Percentiles rank a stretch among this genome's conserved stretches.
These are phyloP conservation scores for Calypte anna DNA, from an alignment of 2,113 vertebrate species.

Conservation along the genomic window DNA sequence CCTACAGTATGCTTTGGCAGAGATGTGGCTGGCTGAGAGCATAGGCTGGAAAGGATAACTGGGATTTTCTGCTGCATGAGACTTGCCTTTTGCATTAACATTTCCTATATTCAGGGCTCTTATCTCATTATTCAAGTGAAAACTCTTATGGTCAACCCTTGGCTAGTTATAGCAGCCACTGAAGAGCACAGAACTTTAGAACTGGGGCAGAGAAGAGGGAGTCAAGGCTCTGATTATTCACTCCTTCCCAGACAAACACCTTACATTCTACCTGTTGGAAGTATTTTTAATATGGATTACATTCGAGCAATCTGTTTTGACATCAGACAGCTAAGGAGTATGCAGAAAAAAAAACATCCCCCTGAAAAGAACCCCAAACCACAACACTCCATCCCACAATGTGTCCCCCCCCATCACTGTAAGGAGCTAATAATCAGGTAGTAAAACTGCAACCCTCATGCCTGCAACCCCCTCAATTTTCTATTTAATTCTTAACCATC, in stretches of 20 bases:
- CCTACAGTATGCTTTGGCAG: slow-evolving; percentile 58
- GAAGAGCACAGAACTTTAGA: neutral
- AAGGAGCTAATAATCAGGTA: neutral
- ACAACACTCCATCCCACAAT: fast-evolving
- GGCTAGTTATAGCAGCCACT: slow-evolving; percentile 66
- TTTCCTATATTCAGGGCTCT: slow-evolving; percentile 73
- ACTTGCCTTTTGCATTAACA: slow-evolving; percentile 74
- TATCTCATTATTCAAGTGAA: slow-evolving; percentile 73
- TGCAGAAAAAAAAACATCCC: neutral
- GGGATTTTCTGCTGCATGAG: slow-evolving; percentile 78
- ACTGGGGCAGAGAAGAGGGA: neutral
- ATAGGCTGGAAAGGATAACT: slow-evolving; percentile 71
- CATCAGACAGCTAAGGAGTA: neutral
- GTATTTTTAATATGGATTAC: neutral
- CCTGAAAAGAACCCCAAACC: neutral
- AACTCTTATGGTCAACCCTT: slow-evolving; percentile 61
- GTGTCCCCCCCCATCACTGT: neutral
- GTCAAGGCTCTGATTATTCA: neutral
- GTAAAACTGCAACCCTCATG: neutral
- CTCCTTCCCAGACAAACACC: neutral
- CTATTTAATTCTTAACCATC: neutral
- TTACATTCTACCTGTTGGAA: neutral
- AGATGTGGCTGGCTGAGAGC: slow-evolving; percentile 49
- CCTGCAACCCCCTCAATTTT: neutral
- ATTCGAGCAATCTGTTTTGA: neutral